Percentiles rank a stretch among this genome's conserved stretches.
These are phyloP conservation scores for Eurytoma adleriae DNA, from an alignment of 2,888 invertebrate genomes.

Conservation along the genomic window DNA sequence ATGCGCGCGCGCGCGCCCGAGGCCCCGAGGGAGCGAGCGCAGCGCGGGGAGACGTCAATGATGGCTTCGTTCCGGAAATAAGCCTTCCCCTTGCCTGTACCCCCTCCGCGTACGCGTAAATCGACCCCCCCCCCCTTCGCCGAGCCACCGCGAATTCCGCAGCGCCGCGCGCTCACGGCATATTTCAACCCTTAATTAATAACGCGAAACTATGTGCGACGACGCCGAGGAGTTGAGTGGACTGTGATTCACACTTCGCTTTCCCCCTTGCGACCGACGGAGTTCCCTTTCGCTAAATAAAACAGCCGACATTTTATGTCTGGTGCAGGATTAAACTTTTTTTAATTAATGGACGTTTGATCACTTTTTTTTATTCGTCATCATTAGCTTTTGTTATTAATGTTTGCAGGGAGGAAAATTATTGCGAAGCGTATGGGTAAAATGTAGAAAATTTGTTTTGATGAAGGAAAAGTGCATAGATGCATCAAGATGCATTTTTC, in stretches of 20 bases:
- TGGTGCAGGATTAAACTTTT: not conserved
- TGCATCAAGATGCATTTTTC: too few relatives aligned
- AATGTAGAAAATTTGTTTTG: too few relatives aligned
- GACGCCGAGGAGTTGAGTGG: too few relatives aligned
- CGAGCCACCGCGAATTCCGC: not conserved
- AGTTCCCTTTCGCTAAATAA: not conserved
- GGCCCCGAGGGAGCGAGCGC: slow-evolving; percentile 18
- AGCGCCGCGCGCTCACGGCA: slow-evolving; percentile 47
- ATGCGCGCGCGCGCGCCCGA: too few relatives aligned
- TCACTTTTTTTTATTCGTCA: too few relatives aligned
- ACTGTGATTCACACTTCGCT: too few relatives aligned
- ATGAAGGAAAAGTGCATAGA: too few relatives aligned
- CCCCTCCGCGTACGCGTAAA: not conserved
- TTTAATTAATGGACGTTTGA: too few relatives aligned
- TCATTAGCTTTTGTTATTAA: too few relatives aligned
- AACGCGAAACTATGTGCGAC: slow-evolving; percentile 58
- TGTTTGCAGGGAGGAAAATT: too few relatives aligned
- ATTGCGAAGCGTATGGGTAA: too few relatives aligned
- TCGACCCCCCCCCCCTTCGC: not conserved
- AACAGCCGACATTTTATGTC: not conserved
- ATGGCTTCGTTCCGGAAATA: slow-evolving; percentile 63
- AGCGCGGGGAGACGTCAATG: slow-evolving; percentile 20
- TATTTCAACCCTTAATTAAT: slow-evolving; percentile 61
- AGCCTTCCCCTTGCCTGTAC: slow-evolving; percentile 57
- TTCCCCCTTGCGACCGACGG: not conserved